Evolutionary conservation across 1,140 invertebrate genomes (phyloP), one percentile per base, ranked within the genome.

Genomic region (Sycophaga agraensis): DNA sequence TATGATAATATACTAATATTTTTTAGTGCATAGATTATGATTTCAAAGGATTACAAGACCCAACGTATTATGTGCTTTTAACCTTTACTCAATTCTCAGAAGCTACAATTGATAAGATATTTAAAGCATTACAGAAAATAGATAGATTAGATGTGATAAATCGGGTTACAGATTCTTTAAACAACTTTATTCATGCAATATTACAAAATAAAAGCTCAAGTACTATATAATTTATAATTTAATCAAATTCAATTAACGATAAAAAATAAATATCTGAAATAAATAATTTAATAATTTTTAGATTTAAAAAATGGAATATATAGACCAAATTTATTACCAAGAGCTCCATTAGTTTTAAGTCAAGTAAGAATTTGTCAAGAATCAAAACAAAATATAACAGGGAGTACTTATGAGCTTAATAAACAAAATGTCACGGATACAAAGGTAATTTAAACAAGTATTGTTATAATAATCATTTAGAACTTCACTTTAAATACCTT

Each of bases 11-110:
- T 39, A 8, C n/a, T 8, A 4, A 11, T 39, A 11, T 11, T 35
- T 26, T 64, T 24, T 14, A 74, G 69, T 75, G 69, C 21, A 77
- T 77, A 66, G 73, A 75, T 51, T 73, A 75, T 58, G 63, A 75
- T 45, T 75, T 75, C 51, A 77, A 73, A 64, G 73, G 72, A 7
- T 49, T 72, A 1, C 66, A 75, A 59, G 75, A 75, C 69, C 73
- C 75, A 45, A 75, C 73, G 12, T 75, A 75, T 51, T 75, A 75
- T 59, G 73, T 75, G 8, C 57, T 77, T 40, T 49, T 77, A 19
- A 46, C 73, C 26, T 77, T 71, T 59, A 65, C 65, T 6, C 75
- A 77, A 56, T 65, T 45, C 21, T n/a, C 22, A 0, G 70, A 70
- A 6, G 68, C 73, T 59, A 73, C 70, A 14, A 43, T 75, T 14